Base-by-base conservation (phyloP, 2,113 vertebrate species). In the Empidonax traillii region DNA sequence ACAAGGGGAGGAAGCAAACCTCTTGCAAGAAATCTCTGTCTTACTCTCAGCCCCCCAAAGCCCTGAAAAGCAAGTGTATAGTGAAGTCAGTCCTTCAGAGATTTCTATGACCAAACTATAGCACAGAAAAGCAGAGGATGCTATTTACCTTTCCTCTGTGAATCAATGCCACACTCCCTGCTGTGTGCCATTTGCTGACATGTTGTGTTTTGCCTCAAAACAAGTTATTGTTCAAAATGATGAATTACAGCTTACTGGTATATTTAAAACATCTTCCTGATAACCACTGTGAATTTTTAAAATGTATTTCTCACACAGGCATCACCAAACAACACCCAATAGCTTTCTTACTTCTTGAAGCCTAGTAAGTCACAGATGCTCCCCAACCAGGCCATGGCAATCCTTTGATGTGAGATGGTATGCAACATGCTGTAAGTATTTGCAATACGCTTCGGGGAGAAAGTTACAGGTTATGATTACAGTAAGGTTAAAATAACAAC, bases 401-500 rank as follows among this genome's bases (percentile, higher is more conserved):
- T 21, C 77, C 69, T n/a, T 68, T 56, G 52, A 3, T 25, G 49
- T 3, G 19, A 71, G 25, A 39, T 9, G 8, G 9, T 3, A 12
- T 9, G 18, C 15, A 79, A 92, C 89, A 69, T 6, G 19, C 14
- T 41, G 2, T 10, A 49, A 27, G 12, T 44, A 51, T 35, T 58
- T 90, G 72, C 21, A 52, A 7, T 41, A 3, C 10, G 39, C 49
- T 35, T 79, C 86, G 59, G 65, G 56, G 62, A 89, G 33, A 55
- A 85, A 41, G n/a, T 37, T 71, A 68, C 58, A 88, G 33, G 78
- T 49, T 66, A 56, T 10, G 53, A 66, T 51, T 80, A 43, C 31
- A 65, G 35, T 33, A 96, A 90, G 52, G 74, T 88, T 76, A 90
- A 41, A 96, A 81, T 43, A 93, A 92, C 37, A 92, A 59, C 44